phyloP scores from a whole-genome alignment of 2,888 invertebrate genomes.

The Kuschelorhynchus macadamiae region DNA sequence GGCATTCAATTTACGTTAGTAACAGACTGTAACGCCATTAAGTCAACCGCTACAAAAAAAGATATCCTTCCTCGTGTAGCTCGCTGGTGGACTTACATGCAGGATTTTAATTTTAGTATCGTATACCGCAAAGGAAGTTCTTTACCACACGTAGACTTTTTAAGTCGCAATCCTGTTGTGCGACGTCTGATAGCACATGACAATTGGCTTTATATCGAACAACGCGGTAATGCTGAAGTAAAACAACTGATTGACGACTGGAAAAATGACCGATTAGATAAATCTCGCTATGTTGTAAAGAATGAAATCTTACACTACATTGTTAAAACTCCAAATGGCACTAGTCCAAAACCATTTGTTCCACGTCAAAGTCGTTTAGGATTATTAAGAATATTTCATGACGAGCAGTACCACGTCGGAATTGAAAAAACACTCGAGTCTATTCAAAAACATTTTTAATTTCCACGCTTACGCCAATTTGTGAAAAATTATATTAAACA shows the following conservation, averaged over 20 bases:
- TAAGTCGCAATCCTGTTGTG: constrained; percentile 42
- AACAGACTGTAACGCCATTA: constrained; percentile 61
- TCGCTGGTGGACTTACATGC: constrained; percentile 44
- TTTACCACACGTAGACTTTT: constrained; percentile 42
- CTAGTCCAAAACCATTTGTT: constrained; percentile 39
- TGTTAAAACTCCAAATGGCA: constrained; percentile 13
- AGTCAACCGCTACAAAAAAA: constrained; percentile 55
- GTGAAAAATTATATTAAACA: constrained; percentile 49
- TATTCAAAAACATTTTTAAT: constrained; percentile 47
- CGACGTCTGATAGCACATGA: constrained; percentile 6
- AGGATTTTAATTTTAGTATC: constrained; percentile 51
- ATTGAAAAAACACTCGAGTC: constrained; percentile 48
- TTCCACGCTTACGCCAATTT: constrained; percentile 40
- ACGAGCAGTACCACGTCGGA: constrained; percentile 53
- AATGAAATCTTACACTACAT: constrained; percentile 39
- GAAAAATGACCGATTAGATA: constrained; percentile 33
- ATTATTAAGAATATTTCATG: constrained; percentile 53
- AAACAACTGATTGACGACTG: constrained; percentile 37
- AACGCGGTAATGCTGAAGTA: constrained; percentile 28
- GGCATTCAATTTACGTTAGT: constrained; percentile 54
- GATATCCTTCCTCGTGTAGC: constrained; percentile 44
- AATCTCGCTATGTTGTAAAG: constrained; percentile 38
- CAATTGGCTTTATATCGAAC: constrained; percentile 45
- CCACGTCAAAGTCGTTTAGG: constrained; percentile 51
- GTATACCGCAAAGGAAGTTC: constrained; percentile 19